Evolutionary conservation across 2,113 vertebrate genomes (phyloP).

Genomic region (Columbina picui): DNA sequence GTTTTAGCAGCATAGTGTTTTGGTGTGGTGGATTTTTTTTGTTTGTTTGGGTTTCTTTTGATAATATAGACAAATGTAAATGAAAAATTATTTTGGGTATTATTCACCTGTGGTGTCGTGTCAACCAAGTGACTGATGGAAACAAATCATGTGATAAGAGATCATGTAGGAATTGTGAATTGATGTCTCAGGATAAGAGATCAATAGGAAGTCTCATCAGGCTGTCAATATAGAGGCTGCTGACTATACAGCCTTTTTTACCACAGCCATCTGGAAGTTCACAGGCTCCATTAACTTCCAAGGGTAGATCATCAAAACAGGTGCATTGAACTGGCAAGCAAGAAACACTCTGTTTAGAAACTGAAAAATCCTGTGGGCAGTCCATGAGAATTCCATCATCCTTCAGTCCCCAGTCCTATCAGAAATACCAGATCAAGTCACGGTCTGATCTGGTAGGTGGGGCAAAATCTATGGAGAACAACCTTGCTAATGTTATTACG

Average conservation of each 20-base stretch:
- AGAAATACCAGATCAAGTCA: background rate
- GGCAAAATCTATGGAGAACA: background rate
- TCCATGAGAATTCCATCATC: background rate
- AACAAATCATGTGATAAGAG: background rate
- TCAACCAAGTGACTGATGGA: background rate
- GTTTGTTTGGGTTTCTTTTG: background rate
- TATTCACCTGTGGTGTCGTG: background rate
- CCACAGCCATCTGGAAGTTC: constrained; percentile 21
- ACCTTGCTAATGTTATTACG: background rate
- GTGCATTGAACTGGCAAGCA: background rate
- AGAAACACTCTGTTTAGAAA: background rate
- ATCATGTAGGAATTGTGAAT: background rate
- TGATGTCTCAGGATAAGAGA: background rate
- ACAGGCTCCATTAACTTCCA: constrained; percentile 44
- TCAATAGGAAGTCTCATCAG: background rate
- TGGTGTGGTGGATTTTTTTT: no score
- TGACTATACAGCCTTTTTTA: constrained; percentile 3
- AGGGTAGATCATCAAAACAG: constrained; percentile 21
- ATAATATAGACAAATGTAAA: background rate
- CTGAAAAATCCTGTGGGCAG: background rate
- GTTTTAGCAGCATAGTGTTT: background rate
- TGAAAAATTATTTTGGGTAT: background rate
- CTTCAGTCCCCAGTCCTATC: background rate
- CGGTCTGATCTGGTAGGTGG: background rate
- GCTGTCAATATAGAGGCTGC: background rate